Conservation (phyloP, 1,140 invertebrate genomes). For the Trachelipus rathkii region DNA sequence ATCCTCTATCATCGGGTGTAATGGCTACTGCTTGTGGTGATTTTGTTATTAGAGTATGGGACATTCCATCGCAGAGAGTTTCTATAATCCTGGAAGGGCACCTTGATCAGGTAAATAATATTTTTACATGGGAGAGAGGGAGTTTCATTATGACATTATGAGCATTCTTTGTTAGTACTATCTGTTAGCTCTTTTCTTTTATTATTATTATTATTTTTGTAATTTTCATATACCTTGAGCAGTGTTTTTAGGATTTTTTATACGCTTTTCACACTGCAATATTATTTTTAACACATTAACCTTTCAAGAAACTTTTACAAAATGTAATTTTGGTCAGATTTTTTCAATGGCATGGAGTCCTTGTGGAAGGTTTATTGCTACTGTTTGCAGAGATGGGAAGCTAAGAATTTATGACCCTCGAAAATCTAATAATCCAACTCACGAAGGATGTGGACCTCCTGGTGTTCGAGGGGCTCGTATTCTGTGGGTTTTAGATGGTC, state of each 20-base stretch:
- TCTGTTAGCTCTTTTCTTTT: too few relatives aligned
- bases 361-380: conserved; percentile 76
- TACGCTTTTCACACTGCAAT: too few relatives aligned
- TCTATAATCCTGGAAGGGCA: conserved; percentile 28
- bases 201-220: too few relatives aligned
- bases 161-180: too few relatives aligned
- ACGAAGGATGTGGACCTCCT: conserved; percentile 74
- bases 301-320: too few relatives aligned
- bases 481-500: conserved; percentile 79
- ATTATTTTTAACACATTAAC: too few relatives aligned
- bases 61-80: conserved; percentile 25
- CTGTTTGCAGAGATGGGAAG: conserved; percentile 82
- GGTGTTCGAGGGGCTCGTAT: conserved; percentile 80
- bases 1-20: conserved; percentile 79
- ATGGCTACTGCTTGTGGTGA: conserved; percentile 83
- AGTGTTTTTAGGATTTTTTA: too few relatives aligned
- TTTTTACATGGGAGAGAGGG: too few relatives aligned
- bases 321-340: conserved; percentile 57
- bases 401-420: conserved; percentile 77
- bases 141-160: too few relatives aligned
- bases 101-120: conserved; percentile 36
- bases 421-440: conserved; percentile 59
- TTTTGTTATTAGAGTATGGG: conserved; percentile 65
- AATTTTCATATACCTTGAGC: too few relatives aligned
- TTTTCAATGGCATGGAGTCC: conserved; percentile 87